phyloP scores from a whole-genome alignment of 2,797 vertebrate species.

The Enteromius anoplus region DNA sequence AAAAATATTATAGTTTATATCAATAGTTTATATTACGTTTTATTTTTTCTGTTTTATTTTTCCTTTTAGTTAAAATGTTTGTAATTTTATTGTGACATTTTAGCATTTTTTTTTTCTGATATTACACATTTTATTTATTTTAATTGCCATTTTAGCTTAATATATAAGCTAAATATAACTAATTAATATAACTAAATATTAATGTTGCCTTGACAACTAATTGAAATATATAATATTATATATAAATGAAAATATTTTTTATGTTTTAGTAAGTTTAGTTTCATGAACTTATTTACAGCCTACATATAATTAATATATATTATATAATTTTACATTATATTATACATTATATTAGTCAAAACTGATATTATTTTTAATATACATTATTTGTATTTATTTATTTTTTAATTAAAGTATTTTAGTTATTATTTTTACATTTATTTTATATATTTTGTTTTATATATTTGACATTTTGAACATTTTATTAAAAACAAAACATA shows the following conservation, averaged over 20 bases:
- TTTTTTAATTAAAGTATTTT: too few relatives aligned
- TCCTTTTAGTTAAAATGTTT: background rate
- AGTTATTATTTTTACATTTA: background rate
- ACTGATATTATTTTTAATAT: background rate
- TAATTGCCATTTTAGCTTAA: background rate
- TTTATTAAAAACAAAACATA: background rate
- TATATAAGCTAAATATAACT: background rate
- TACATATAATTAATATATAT: background rate
- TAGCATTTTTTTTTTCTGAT: background rate
- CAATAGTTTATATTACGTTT: background rate
- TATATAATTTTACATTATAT: too few relatives aligned
- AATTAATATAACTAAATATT: background rate
- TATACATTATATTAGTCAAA: background rate
- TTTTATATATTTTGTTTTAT: background rate
- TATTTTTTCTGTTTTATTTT: background rate
- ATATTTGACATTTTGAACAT: background rate
- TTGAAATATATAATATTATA: too few relatives aligned
- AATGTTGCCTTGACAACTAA: background rate
- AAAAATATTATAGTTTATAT: background rate
- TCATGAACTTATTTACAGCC: background rate
- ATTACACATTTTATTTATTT: background rate
- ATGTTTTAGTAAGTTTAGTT: background rate
- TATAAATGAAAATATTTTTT: background rate
- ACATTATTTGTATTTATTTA: too few relatives aligned
- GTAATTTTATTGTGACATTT: background rate